Conservation (phyloP, 2,888 invertebrate genomes). For the Drosophila nr. perissopoda region DNA sequence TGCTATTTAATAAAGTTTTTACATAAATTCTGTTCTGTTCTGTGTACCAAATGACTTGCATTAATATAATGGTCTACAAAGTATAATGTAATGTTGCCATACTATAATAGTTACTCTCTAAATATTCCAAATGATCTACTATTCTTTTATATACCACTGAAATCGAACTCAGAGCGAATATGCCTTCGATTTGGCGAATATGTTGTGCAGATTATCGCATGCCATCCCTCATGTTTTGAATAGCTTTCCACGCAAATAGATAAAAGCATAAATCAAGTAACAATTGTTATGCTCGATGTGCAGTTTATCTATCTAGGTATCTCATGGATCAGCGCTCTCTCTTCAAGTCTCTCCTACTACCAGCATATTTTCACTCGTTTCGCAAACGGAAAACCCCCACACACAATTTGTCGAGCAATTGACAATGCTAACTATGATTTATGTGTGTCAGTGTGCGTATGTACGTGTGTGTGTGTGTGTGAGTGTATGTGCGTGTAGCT, state of each 20-base stretch:
- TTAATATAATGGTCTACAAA: not conserved
- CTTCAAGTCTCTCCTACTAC: not conserved
- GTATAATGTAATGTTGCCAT: not conserved
- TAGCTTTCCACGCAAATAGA: not conserved
- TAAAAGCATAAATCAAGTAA: not conserved
- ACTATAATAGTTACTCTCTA: not conserved
- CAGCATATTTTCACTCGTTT: constrained; percentile 5
- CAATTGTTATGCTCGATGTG: constrained; percentile 2
- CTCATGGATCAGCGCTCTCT: constrained; percentile 1
- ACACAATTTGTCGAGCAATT: constrained; percentile 37
- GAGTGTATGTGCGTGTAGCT: not conserved
- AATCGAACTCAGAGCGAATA: not conserved
- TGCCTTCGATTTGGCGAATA: not conserved
- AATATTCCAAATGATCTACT: not conserved
- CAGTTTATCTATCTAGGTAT: constrained; percentile 23
- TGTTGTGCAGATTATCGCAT: not conserved
- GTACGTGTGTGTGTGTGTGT: not conserved
- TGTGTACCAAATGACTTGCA: not conserved
- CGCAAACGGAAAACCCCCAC: constrained; percentile 14
- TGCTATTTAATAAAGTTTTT: not conserved
- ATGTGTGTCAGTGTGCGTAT: constrained; percentile 20
- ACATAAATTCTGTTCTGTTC: not conserved
- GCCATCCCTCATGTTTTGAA: not conserved
- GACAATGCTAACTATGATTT: constrained; percentile 66
- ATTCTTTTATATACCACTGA: not conserved